A percentile compares a stretch with the other conserved stretches of the same genome.
Conservation (phyloP, 2,113 vertebrate genomes). For the Serilophus lunatus region DNA sequence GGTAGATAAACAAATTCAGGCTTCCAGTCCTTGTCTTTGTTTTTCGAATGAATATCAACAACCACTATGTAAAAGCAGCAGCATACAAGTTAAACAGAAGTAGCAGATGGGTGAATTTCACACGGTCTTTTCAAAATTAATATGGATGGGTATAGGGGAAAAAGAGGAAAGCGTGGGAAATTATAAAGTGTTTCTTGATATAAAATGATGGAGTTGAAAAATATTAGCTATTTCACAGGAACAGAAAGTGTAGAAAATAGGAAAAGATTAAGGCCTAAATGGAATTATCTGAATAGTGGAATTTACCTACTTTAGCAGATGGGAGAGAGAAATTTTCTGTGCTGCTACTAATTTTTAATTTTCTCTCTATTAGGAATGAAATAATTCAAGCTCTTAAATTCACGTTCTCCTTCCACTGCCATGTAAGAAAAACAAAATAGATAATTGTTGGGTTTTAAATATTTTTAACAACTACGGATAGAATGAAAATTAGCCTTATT, state of each 20-base stretch:
- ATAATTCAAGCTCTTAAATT: background rate
- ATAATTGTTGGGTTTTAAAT: background rate
- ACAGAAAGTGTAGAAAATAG: slow-evolving; percentile 15
- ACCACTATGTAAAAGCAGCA: slow-evolving; percentile 33
- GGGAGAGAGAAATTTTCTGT: background rate
- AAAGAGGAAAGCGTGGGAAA: background rate
- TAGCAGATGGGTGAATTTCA: slow-evolving; percentile 59
- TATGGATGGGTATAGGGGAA: background rate
- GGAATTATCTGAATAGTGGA: background rate
- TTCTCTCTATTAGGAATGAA: background rate
- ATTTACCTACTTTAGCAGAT: slow-evolving; percentile 5
- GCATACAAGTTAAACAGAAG: slow-evolving; percentile 37
- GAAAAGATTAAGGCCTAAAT: background rate
- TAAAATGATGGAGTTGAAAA: slow-evolving; percentile 28
- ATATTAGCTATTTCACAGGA: slow-evolving; percentile 21
- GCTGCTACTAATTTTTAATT: background rate
- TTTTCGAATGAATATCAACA: slow-evolving; percentile 19
- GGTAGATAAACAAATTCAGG: slow-evolving; percentile 11
- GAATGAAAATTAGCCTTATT: background rate
- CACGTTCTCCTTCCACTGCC: background rate
- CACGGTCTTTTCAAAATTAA: slow-evolving; percentile 28
- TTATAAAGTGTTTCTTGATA: slow-evolving; percentile 21
- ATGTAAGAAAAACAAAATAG: background rate
- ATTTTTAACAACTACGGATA: background rate
- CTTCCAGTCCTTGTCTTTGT: slow-evolving; percentile 9